phyloP scores from a whole-genome alignment of 2,113 vertebrate genomes.

The Mus pahari region DNA sequence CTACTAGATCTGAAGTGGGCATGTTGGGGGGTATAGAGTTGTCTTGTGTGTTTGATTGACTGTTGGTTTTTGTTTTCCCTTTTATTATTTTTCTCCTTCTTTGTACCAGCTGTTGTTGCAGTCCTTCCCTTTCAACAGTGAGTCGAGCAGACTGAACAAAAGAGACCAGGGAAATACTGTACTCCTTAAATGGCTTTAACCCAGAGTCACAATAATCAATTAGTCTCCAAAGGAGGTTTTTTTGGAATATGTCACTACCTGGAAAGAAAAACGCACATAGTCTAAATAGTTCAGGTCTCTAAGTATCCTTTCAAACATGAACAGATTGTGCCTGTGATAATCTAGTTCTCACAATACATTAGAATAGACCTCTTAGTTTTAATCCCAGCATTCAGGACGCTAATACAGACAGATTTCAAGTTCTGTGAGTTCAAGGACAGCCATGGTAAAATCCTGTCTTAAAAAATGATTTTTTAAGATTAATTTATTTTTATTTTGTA shows the following conservation, averaged over 20 bases:
- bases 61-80: background rate
- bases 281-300: background rate
- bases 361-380: background rate
- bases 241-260: background rate
- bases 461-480: background rate
- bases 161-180: background rate
- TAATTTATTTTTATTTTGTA: no score
- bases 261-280: conserved; percentile 15
- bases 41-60: background rate
- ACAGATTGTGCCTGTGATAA: background rate
- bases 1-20: background rate
- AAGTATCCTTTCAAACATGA: background rate
- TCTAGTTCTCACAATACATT: background rate
- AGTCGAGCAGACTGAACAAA: background rate
- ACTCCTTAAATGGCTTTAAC: background rate
- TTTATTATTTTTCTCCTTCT: background rate
- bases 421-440: background rate
- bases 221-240: background rate
- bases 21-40: background rate
- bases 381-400: background rate
- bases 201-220: background rate
- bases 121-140: background rate
- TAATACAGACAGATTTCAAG: background rate
- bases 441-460: background rate
- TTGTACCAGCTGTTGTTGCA: background rate